Evolutionary conservation across 2,113 vertebrate species (phyloP), one percentile per base, ranked within the genome.

Genomic region (Heterocephalus glaber): DNA sequence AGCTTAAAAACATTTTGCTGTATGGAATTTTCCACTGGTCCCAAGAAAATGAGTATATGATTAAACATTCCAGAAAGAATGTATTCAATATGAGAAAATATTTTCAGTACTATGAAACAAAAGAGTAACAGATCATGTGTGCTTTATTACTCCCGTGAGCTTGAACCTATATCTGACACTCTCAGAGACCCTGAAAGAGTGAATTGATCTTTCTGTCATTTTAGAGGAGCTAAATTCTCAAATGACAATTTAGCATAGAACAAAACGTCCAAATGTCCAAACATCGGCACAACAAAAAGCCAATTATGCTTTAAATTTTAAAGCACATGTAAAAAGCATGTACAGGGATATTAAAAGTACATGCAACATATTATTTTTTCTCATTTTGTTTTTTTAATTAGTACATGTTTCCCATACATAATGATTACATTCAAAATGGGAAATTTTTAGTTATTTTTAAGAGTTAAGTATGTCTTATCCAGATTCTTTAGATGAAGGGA

Each of bases 151-250:
- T 61, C 4, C 1, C 61, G 26, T 41, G 63, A 66, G 0, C 1
- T 6, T 49, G 11, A 80, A 58, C 19, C 12, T 92, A 61, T 26
- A 3, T 56, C 77, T 76, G 33, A 79, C 30, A 49, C 10, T 88
- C n/a, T 77, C 28, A 17, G 26, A 89, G 16, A 82, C 5, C 12
- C 7, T 12, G 13, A 30, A 92, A 63, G 3, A n/a, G 7, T 49
- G 14, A 83, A 81, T n/a, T 38, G 11, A 90, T 63, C 92, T 97
- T 97, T 61, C 13, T 16, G 61, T 76, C 84, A n/a, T 97, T 38
- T 77, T 33, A 77, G 49, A 30, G 28, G 44, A 30, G 28, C 28
- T 24, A 97, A 86, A 1, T 93, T 81, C 1, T 83, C 0, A 2
- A 94, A 30, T 0, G 89, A 68, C 86, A 96, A 30, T 9, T 89